Percentiles rank a stretch among this genome's conserved stretches.
Conservation (phyloP, 2,113 vertebrate species). For the Psilopsiagon aymara region DNA sequence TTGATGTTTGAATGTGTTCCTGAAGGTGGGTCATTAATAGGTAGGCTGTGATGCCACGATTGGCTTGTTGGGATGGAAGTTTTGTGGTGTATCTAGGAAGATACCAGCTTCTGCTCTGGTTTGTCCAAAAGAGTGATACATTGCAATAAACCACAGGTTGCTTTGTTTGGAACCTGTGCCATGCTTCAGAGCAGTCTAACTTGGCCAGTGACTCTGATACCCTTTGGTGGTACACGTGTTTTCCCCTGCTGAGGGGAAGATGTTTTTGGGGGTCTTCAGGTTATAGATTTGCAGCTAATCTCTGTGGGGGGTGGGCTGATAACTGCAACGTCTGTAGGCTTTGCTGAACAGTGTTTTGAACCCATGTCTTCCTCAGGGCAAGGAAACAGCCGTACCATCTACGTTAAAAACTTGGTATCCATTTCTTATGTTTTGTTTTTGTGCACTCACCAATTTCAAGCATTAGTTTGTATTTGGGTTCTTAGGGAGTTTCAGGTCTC, state of each 20-base stretch:
- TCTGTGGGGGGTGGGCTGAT: neutral
- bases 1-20: neutral
- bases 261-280: neutral
- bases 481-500: neutral
- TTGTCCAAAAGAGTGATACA: neutral
- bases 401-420: rapidly evolving
- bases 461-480: neutral
- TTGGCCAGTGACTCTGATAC: neutral
- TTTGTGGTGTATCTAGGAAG: neutral
- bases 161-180: neutral
- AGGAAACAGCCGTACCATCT: neutral
- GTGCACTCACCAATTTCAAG: neutral
- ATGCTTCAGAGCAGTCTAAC: neutral
- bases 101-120: neutral
- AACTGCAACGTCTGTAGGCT: neutral
- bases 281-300: neutral
- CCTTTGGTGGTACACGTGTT: neutral
- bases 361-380: neutral
- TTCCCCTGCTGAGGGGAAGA: neutral
- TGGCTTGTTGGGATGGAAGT: neutral
- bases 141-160: neutral
- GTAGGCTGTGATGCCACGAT: neutral
- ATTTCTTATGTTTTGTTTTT: neutral
- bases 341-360: neutral
- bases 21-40: neutral